Evolutionary conservation across 2,797 vertebrate species (phyloP), one percentile per base, ranked within the genome.

Genomic region (Dromococcyx pavoninus): DNA sequence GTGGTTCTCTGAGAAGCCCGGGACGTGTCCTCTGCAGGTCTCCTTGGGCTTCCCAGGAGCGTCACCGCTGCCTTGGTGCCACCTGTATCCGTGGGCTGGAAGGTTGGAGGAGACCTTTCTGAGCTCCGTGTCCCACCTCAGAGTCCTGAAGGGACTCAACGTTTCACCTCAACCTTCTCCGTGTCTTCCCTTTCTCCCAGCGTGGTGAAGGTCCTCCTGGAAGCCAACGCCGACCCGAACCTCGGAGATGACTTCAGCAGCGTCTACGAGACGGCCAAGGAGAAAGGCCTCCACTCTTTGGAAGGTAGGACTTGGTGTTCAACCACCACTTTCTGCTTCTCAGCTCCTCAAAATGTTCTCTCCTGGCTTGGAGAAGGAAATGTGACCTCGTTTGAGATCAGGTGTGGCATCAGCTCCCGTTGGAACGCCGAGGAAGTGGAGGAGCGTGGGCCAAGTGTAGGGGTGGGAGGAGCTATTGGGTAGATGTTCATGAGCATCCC

Each of bases 221-320:
- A 98, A 24, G 98, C 98, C 2, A 98, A 98, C 1, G 99, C 99
- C 1, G 99, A 99, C 88, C 99, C 98, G 27, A 99, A 99, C 93
- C 97, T 98, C 1, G 99, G 99, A 6, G 99, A 99, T 17, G 96
- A 99, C 77, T 99, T 99, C 98, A 99, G 98, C 97, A 99, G 98
- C 15, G 98, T 99, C 73, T 99, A 99, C 18, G 98, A 99, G 96
- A 98, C 97, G 0, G 99, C 99, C 23, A 98, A 98, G 92, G 98
- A 99, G 75, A 99, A 98, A 89, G 98, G 98, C 64, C 97, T 99
- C 86, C 99, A 99, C 95, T 99, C 99, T 16, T 96, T 99, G 82
- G 99, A 99, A 99, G 99, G 99, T 99, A 97, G 97, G 12, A 32
- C 2, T 3, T 57, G 18, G 7, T 30, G 2, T 41, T 23, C 57